phyloP scores from a whole-genome alignment of 2,113 vertebrate species.

The Stomatorhinus ivindoensis region DNA sequence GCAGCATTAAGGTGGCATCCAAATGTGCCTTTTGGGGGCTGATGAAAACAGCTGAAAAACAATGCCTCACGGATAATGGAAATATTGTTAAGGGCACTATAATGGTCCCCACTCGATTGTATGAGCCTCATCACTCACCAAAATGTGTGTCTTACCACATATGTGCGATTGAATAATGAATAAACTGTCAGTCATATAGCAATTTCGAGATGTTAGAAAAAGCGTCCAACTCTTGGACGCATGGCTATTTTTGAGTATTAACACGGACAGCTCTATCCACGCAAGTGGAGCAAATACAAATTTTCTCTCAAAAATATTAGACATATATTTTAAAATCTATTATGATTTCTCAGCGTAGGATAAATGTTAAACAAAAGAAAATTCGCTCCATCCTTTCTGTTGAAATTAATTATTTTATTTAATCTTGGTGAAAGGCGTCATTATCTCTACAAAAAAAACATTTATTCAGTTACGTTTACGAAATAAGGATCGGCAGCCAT shows the following conservation, averaged over 20 bases:
- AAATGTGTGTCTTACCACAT: neutral
- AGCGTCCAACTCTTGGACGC: neutral
- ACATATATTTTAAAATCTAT: neutral
- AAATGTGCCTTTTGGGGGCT: neutral
- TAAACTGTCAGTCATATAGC: neutral
- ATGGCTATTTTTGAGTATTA: neutral
- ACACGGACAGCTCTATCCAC: neutral
- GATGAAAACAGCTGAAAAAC: neutral
- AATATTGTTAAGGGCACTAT: neutral
- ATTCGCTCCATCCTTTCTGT: neutral
- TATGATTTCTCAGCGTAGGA: neutral
- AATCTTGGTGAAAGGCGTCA: neutral
- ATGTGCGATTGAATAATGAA: neutral
- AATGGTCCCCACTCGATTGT: neutral
- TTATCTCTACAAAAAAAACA: neutral
- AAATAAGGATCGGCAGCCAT: neutral
- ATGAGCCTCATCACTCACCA: neutral
- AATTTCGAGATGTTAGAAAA: neutral
- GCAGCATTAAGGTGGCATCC: neutral
- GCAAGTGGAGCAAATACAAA: neutral
- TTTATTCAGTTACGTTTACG: conserved; percentile 5
- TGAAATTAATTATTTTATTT: neutral
- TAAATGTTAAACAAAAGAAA: neutral
- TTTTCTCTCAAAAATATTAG: neutral
- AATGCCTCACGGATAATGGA: neutral